Conservation (phyloP, 1,140 invertebrate genomes). For the Panagrolaimus sp. region DNA sequence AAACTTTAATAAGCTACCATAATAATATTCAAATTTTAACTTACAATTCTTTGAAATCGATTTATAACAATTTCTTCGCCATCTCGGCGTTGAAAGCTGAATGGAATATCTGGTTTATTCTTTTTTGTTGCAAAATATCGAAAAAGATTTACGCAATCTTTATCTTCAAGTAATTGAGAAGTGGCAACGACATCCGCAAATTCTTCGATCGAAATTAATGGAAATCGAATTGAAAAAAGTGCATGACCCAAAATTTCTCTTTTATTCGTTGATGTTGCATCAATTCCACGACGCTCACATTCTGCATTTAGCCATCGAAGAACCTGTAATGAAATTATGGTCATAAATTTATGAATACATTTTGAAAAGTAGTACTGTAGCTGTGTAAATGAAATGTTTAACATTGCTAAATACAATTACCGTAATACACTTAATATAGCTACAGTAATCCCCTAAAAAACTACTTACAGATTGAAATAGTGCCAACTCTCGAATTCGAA, state of each 20-base stretch:
- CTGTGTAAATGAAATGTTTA: background rate
- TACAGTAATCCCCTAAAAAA: constrained; percentile 4
- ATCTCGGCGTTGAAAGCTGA: constrained; percentile 55
- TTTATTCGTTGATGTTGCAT: constrained; percentile 70
- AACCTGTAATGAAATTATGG: constrained; percentile 27
- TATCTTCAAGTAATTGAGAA: constrained; percentile 69
- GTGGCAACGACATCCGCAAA: constrained; percentile 74
- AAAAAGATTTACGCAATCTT: constrained; percentile 68
- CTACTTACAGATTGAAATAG: constrained; percentile 69
- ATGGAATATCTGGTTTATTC: constrained; percentile 71
- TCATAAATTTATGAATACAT: no score
- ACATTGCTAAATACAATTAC: background rate
- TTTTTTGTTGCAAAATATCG: constrained; percentile 62
- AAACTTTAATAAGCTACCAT: no score
- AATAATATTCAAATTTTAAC: no score
- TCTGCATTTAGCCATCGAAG: constrained; percentile 75
- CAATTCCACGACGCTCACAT: constrained; percentile 68
- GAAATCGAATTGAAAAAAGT: constrained; percentile 74
- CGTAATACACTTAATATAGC: background rate
- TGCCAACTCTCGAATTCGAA: constrained; percentile 75
- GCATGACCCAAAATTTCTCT: constrained; percentile 68
- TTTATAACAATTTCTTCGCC: constrained; percentile 73
- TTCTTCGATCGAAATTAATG: constrained; percentile 79
- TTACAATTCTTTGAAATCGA: constrained; percentile 71
- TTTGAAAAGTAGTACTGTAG: constrained; percentile 20